phyloP scores from a whole-genome alignment of 2,888 invertebrate genomes.

The Perdita meconis region DNA sequence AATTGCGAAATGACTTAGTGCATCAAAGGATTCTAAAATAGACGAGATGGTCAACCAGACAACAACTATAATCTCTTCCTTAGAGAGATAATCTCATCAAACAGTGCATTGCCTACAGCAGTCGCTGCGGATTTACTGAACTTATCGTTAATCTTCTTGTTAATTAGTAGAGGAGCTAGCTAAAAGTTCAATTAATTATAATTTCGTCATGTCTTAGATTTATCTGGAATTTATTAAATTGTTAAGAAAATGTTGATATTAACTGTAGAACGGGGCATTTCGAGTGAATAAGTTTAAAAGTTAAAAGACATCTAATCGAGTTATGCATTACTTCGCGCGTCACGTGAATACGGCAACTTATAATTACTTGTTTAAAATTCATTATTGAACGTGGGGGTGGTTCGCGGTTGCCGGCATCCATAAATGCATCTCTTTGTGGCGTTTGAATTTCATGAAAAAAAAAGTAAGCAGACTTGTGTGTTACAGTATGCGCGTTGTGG shows the following conservation, averaged over 20 bases:
- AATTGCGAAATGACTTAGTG: neutral
- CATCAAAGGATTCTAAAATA: conserved; percentile 33
- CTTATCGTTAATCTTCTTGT: conserved; percentile 24
- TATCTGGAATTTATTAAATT: neutral
- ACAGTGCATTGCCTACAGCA: conserved; percentile 10
- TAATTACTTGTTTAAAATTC: conserved; percentile 79
- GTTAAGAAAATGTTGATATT: too few relatives aligned
- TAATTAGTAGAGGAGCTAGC: conserved; percentile 8
- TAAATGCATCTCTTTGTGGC: conserved; percentile 66
- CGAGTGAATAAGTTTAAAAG: conserved; percentile 53
- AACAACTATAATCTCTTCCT: conserved; percentile 48
- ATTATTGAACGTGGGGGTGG: conserved; percentile 63
- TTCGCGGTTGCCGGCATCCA: conserved; percentile 65
- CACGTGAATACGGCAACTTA: conserved; percentile 68
- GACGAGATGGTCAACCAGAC: conserved; percentile 12
- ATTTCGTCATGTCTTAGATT: neutral
- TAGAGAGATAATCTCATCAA: conserved; percentile 51
- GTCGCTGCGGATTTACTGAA: neutral
- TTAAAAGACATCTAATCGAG: conserved; percentile 62
- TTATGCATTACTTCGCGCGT: conserved; percentile 49
- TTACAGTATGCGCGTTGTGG: conserved; percentile 76
- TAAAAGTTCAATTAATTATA: neutral
- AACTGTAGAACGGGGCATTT: neutral
- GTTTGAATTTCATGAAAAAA: neutral
- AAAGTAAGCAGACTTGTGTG: neutral